phyloP scores from a whole-genome alignment of 2,888 invertebrate species.

The Meteorus colon region DNA sequence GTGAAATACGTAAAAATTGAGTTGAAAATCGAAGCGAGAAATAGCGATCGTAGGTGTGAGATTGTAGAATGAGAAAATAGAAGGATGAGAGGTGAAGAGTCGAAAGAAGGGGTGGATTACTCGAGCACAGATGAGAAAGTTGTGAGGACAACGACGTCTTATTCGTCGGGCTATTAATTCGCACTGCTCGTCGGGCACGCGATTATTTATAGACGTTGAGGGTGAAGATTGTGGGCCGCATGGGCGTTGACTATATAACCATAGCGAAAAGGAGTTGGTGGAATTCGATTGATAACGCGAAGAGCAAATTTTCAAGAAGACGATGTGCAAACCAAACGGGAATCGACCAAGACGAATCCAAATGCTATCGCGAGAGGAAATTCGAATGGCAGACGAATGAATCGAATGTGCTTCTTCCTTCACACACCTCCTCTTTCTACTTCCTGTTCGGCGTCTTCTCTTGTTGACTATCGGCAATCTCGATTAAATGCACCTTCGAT shows the following conservation, averaged over 20 bases:
- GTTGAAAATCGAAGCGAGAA: constrained; percentile 35
- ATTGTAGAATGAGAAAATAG: neutral
- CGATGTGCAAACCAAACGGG: constrained; percentile 27
- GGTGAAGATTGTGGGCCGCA: neutral
- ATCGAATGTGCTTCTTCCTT: constrained; percentile 17
- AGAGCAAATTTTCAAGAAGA: constrained; percentile 41
- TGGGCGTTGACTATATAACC: constrained; percentile 1
- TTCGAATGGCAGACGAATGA: constrained; percentile 13
- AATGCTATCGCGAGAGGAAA: constrained; percentile 4
- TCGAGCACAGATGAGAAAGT: constrained; percentile 50
- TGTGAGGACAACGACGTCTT: constrained; percentile 50
- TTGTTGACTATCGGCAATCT: constrained; percentile 42
- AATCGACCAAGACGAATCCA: constrained; percentile 8
- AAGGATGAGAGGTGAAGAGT: constrained; percentile 26
- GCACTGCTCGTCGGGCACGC: constrained; percentile 46
- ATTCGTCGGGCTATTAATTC: constrained; percentile 54
- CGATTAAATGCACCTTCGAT: constrained; percentile 42
- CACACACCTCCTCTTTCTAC: constrained; percentile 1
- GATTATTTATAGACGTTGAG: constrained; percentile 50
- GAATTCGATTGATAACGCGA: constrained; percentile 34
- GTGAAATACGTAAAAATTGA: constrained; percentile 13
- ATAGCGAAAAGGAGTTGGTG: constrained; percentile 19
- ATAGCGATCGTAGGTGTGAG: constrained; percentile 46
- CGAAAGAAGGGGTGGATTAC: constrained; percentile 16
- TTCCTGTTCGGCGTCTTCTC: neutral